These are phyloP conservation scores for Aleiodes leptofemur DNA, from an alignment of 2,888 invertebrate genomes.

Conservation along the genomic window DNA sequence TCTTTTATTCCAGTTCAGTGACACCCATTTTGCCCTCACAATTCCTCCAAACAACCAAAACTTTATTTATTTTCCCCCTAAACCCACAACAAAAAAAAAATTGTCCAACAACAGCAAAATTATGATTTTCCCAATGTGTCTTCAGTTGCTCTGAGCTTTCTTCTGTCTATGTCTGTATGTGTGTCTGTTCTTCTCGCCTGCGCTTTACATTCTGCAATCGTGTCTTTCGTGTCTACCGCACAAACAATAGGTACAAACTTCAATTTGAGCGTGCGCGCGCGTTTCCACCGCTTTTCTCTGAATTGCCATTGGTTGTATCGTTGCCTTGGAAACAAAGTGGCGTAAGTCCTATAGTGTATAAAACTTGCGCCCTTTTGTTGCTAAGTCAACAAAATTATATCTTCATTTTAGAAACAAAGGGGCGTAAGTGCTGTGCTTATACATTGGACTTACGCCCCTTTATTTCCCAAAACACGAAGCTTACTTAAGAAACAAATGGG, in stretches of 20 bases:
- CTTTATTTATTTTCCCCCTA: background rate
- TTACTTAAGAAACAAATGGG: too few relatives aligned
- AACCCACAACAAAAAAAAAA: background rate
- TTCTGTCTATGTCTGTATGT: background rate
- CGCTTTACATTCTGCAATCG: slow-evolving; percentile 27
- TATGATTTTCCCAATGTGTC: background rate
- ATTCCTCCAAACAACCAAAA: background rate
- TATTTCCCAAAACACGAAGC: too few relatives aligned
- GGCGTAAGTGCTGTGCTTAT: too few relatives aligned
- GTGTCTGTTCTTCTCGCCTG: background rate
- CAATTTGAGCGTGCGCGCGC: slow-evolving; percentile 44
- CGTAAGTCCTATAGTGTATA: too few relatives aligned
- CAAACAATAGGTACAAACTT: background rate
- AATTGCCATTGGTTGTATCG: background rate
- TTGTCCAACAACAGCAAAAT: background rate
- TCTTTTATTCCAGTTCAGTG: slow-evolving; percentile 1
- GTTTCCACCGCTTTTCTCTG: slow-evolving; percentile 21
- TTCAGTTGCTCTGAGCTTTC: background rate
- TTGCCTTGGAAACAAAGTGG: too few relatives aligned
- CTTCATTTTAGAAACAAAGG: too few relatives aligned
- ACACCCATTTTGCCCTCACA: background rate
- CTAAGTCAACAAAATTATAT: too few relatives aligned
- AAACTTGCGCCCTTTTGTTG: too few relatives aligned
- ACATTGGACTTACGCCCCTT: too few relatives aligned
- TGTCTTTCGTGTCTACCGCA: background rate